Conservation (phyloP, 2,797 vertebrate species). For the Bovichtus diacanthus region DNA sequence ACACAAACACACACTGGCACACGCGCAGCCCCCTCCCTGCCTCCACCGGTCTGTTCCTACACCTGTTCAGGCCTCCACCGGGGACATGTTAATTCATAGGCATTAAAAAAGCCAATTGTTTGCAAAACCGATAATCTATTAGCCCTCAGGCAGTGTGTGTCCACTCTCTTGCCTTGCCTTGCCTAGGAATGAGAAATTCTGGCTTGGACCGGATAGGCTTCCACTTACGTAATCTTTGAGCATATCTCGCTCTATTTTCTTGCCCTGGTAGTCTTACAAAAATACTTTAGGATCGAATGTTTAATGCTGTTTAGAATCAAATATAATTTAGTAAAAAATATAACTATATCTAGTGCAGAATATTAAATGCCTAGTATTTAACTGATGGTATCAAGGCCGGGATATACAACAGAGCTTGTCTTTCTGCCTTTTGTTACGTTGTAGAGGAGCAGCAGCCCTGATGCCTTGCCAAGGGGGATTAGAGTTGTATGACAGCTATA, state of each 20-base stretch:
- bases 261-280: conserved; percentile 37
- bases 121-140: conserved; percentile 88
- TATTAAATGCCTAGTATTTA: conserved; percentile 25
- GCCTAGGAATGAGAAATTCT: conserved; percentile 79
- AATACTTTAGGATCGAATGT: conserved; percentile 1
- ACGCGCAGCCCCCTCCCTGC: conserved; percentile 69
- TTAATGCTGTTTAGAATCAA: conserved; percentile 30
- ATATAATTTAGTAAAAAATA: conserved; percentile 1
- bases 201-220: conserved; percentile 87
- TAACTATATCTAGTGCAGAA: background rate
- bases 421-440: conserved; percentile 46
- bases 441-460: conserved; percentile 41
- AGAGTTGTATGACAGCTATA: conserved; percentile 78
- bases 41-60: conserved; percentile 82
- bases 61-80: conserved; percentile 83
- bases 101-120: conserved; percentile 89
- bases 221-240: conserved; percentile 91
- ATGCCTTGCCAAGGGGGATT: conserved; percentile 72
- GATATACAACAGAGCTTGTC: conserved; percentile 30
- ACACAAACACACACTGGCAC: conserved; percentile 35
- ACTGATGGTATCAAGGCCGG: conserved; percentile 25
- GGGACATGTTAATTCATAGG: conserved; percentile 89
- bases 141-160: conserved; percentile 82
- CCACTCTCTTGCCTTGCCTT: conserved; percentile 79
- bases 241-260: conserved; percentile 72